Base-by-base conservation (phyloP, 1,140 invertebrate species). In the Drosophila triauraria region DNA sequence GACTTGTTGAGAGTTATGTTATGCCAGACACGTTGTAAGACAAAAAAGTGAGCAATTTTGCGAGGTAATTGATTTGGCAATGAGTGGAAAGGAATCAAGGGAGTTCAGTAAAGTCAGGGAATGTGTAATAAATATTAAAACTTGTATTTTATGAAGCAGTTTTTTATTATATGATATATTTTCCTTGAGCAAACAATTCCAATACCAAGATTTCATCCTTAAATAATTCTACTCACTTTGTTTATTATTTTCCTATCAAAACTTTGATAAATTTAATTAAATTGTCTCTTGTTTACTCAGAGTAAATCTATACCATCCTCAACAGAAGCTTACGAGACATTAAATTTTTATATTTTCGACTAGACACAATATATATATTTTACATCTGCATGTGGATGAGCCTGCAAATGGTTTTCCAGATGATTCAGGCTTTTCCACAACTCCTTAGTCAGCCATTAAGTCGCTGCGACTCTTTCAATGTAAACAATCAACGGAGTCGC, bases 11-110 rank as follows among this genome's bases (percentile, higher is more conserved):
- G 35, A 48, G 20, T 46, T 53, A 69, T 72, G 20, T 46, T 53
- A 69, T 72, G 51, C 69, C 69, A 72, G 69, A 72, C 69, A 72
- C 35, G 65, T 59, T 72, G 70, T 74, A 27, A 60, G 59, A 51
- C 13, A 47, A 70, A 70, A 70, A 72, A 48, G 23, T 30, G n/a
- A 56, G 25, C 5, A 61, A 47, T 44, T 59, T 59, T 20, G 8
- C 20, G 12, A 10, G 44, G 20, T 72, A 40, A 75, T 57, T 57
- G 71, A 75, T 48, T 70, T 67, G 30, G 67, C 48, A 67, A 70
- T 70, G 65, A 69, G 65, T 20, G 38, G n/a, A 13, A 30, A 40
- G 40, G 56, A 70, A 57, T 71, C 64, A 57, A 71, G 50, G 65
- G 50, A 71, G 68, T 70, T 71, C 50, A 71, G 3, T 23, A 2